Conservation (phyloP, 2,888 invertebrate genomes). For the Rhopalosiphum nymphaeae region DNA sequence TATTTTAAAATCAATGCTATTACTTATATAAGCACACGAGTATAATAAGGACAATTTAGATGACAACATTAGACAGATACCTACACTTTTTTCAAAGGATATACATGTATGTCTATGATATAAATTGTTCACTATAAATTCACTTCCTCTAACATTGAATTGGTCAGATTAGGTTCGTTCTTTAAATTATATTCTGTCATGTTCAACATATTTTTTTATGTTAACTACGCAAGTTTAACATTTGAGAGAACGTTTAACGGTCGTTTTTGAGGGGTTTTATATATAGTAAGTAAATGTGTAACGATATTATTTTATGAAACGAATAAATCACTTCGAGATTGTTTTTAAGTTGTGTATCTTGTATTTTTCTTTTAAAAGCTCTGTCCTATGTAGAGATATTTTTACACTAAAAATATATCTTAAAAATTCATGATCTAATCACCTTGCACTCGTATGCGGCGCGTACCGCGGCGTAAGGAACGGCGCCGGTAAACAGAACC, state of each 20-base stretch:
- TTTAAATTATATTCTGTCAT: not conserved
- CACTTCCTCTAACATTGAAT: not conserved
- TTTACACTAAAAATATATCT: not conserved
- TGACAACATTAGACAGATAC: too few species aligned
- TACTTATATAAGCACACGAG: not conserved
- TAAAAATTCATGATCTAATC: not conserved
- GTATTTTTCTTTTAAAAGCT: too few species aligned
- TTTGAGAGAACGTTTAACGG: not conserved
- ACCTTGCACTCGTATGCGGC: constrained; percentile 53
- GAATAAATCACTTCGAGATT: too few species aligned
- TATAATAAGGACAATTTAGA: not conserved
- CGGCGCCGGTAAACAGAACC: constrained; percentile 9
- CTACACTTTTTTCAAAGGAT: too few species aligned
- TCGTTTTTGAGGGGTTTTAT: not conserved
- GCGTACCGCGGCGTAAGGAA: constrained; percentile 41
- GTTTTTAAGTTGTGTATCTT: too few species aligned
- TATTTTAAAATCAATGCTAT: too few species aligned
- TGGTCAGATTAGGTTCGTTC: not conserved
- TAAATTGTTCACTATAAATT: not conserved
- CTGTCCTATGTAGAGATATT: not conserved
- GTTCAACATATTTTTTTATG: not conserved
- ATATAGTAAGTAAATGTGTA: not conserved
- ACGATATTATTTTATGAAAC: not conserved
- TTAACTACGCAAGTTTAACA: not conserved
- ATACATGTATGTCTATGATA: not conserved